Base-by-base conservation (phyloP, 2,888 invertebrate species). In the Muschampia plurimacula region DNA sequence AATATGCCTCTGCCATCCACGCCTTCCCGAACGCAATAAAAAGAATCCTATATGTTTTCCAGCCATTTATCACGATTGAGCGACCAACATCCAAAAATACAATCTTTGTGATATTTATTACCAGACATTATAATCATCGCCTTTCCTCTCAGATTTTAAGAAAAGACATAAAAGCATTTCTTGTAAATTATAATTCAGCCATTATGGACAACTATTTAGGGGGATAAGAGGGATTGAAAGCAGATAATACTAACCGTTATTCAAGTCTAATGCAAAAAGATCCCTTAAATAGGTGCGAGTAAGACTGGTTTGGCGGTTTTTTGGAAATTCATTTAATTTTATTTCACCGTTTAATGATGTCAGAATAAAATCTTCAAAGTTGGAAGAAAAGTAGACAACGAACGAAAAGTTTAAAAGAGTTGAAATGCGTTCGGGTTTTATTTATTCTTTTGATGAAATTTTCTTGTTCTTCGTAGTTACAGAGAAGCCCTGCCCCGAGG, bases 381-480 rank as follows among this genome's bases (percentile, higher is more conserved):
- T 68, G 32, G 59, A 68, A 28, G 32, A 36, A 68, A 36, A 60
- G 32, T 36, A 57, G 41, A 60, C 32, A 46, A 13, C 44, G 32
- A 46, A 60, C 9, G 12, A 60, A 60, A 59, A 68, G 44, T 68
- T 67, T 68, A 59, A 28, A 46, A 44, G 46, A 68, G 60, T 68
- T 60, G 67, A 22, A 39, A 55, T 67, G 57, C 55, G 36, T 55
- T 57, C 39, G 68, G 59, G 13, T 60, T 68, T 46, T 59, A 67
- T 67, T 44, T 68, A 68, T 57, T 67, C 67, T 67, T 57, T 67
- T 32, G 67, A 67, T 57, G 57, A 67, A 67, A 67, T 57, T 67
- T 67, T 57, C 67, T 67, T 67, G 67, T 57, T 28, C 57, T 57
- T 57, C 57, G 28, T 57, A 59, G 57, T 67, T 67, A 67, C 3